Evolutionary conservation across 1,140 invertebrate species (phyloP).

Genomic region (Parapsyche elsis): DNA sequence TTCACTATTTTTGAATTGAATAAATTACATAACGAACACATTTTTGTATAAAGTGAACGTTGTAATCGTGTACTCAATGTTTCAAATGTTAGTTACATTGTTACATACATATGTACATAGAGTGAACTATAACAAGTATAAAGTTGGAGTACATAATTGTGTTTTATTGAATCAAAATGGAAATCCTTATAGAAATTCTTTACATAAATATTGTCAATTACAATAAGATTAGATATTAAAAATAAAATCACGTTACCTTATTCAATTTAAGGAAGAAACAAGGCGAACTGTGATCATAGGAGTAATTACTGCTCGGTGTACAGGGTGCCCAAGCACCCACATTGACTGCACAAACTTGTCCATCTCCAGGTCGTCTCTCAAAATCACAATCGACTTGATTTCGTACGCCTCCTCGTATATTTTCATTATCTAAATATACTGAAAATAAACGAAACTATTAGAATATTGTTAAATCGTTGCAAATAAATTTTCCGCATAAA

Average conservation of each 20-base stretch:
- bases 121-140: too few relatives aligned
- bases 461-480: not conserved
- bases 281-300: constrained; percentile 77
- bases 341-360: constrained; percentile 79
- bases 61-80: too few relatives aligned
- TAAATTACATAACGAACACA: too few relatives aligned
- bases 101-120: too few relatives aligned
- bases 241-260: constrained; percentile 68
- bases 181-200: too few relatives aligned
- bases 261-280: constrained; percentile 92
- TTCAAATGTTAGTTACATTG: too few relatives aligned
- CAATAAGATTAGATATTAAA: constrained; percentile 4
- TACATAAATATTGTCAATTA: too few relatives aligned
- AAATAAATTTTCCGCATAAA: not conserved
- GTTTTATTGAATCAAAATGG: too few relatives aligned
- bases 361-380: constrained; percentile 67
- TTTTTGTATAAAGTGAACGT: too few relatives aligned
- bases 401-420: constrained; percentile 68
- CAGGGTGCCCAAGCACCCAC: constrained; percentile 74
- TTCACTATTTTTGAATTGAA: too few relatives aligned
- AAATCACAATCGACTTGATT: constrained; percentile 77
- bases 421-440: constrained; percentile 71
- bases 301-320: constrained; percentile 72
- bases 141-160: too few relatives aligned
- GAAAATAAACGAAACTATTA: constrained; percentile 55